Evolutionary conservation across 2,797 vertebrate species (phyloP), one percentile per base, ranked within the genome.

Genomic region (Alauda arvensis): DNA sequence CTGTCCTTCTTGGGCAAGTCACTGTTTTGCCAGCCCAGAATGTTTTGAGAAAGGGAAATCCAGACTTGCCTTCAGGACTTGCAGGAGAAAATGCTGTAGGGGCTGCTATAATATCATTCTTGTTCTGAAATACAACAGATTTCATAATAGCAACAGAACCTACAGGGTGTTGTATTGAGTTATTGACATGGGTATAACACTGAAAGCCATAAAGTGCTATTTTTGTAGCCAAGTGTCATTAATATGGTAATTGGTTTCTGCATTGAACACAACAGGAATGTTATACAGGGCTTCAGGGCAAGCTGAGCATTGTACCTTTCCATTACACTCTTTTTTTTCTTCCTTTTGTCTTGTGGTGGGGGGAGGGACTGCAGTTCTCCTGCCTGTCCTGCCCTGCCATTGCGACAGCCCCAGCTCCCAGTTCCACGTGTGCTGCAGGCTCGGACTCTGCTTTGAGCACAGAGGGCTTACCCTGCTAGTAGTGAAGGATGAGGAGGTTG

Each of bases 221-320:
- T 93, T 89, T 79, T 82, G 48, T 83, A 83, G 80, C 77, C 74
- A 91, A 72, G 60, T 87, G 68, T 65, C 88, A 56, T 93, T 95
- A 87, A 55, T 77, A 87, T 90, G 88, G 75, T 90, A 93, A 94
- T 79, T 82, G 81, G 57, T 52, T 88, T 63, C 51, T 85, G 87
- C 80, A 46, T 3, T 70, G 70, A 70, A 69, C 70, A 28, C 82
- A 63, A 25, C 67, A 81, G 91, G 88, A 89, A 78, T 88, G 74
- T 69, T 91, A 59, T 14, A 25, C 26, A 57, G 85, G 77, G 62
- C 77, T 87, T 65, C 48, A 66, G 90, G 90, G 76, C 76, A 77
- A 43, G 53, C 39, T 53, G 74, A 69, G 18, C 43, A 57, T 67
- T 89, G 51, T 78, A 77, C 88, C 59, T 77, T 92, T 89, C 71